phyloP scores from a whole-genome alignment of 1,140 invertebrate genomes.

The Listronotus bonariensis region DNA sequence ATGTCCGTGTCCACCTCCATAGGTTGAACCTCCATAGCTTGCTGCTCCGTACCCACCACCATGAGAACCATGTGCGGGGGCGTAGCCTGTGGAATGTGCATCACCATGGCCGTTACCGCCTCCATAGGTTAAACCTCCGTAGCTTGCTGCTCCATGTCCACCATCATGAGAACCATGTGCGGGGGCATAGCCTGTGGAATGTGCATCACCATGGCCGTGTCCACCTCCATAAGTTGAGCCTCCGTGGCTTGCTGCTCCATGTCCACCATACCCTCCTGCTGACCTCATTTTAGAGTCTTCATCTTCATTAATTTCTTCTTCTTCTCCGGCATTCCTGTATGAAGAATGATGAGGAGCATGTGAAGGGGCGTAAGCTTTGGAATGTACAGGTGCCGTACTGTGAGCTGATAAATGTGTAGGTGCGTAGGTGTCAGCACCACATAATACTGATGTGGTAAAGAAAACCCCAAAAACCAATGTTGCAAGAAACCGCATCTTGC shows the following conservation, averaged over 20 bases:
- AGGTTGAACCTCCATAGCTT: constrained; percentile 29
- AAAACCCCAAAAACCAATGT: constrained; percentile 6
- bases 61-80: constrained; percentile 24
- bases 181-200: constrained; percentile 3
- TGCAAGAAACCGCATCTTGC: constrained; percentile 4
- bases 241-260: constrained; percentile 34
- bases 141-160: constrained; percentile 27
- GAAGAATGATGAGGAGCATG: constrained; percentile 16
- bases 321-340: constrained; percentile 19
- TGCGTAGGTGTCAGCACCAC: constrained; percentile 10
- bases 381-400: constrained; percentile 24
- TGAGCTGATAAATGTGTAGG: constrained; percentile 16
- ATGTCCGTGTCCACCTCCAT: too few relatives aligned
- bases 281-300: constrained; percentile 17
- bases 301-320: constrained; percentile 29
- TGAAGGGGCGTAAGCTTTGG: constrained; percentile 18
- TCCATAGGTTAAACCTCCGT: constrained; percentile 19
- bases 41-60: constrained; percentile 27
- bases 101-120: not conserved
- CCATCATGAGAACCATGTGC: constrained; percentile 30
- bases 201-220: not conserved
- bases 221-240: not conserved
- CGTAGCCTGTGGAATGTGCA: not conserved
- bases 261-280: constrained; percentile 17
- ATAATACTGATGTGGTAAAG: constrained; percentile 4